phyloP scores from a whole-genome alignment of 1,140 invertebrate species.

The Mya arenaria region DNA sequence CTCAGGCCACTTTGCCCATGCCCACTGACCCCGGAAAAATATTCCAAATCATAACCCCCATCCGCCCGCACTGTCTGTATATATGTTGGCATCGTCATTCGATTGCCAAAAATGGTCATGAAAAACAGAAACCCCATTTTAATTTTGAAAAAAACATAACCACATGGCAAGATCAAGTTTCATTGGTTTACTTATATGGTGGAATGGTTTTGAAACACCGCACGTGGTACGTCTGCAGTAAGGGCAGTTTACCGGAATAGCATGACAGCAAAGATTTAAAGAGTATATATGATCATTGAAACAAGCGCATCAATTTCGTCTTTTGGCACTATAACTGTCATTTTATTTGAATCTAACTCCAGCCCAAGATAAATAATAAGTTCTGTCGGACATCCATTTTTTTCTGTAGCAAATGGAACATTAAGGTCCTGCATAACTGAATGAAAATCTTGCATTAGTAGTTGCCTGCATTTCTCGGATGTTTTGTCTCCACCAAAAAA shows the following conservation, averaged over 20 bases:
- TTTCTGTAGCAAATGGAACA: constrained; percentile 14
- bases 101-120: constrained; percentile 19
- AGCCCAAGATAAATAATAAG: constrained; percentile 21
- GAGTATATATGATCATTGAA: too few species aligned
- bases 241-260: constrained; percentile 22
- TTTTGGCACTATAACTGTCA: constrained; percentile 19
- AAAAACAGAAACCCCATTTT: constrained; percentile 42
- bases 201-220: constrained; percentile 36
- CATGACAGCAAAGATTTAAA: constrained; percentile 50
- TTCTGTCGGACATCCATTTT: constrained; percentile 22
- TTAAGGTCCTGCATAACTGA: background rate
- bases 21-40: constrained; percentile 37
- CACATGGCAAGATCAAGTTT: constrained; percentile 35
- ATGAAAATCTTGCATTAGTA: background rate
- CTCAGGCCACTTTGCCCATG: constrained; percentile 17
- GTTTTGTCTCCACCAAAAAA: constrained; percentile 12
- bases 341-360: constrained; percentile 25
- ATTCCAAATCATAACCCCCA: constrained; percentile 4
- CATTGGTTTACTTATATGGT: constrained; percentile 36
- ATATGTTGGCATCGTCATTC: constrained; percentile 8
- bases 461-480: background rate
- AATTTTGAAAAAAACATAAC: constrained; percentile 35
- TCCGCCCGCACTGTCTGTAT: constrained; percentile 38
- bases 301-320: too few species aligned
- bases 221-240: constrained; percentile 37